Evolutionary conservation across 2,113 vertebrate genomes (phyloP), one percentile per base, ranked within the genome.

Genomic region (Pluvianellus socialis): DNA sequence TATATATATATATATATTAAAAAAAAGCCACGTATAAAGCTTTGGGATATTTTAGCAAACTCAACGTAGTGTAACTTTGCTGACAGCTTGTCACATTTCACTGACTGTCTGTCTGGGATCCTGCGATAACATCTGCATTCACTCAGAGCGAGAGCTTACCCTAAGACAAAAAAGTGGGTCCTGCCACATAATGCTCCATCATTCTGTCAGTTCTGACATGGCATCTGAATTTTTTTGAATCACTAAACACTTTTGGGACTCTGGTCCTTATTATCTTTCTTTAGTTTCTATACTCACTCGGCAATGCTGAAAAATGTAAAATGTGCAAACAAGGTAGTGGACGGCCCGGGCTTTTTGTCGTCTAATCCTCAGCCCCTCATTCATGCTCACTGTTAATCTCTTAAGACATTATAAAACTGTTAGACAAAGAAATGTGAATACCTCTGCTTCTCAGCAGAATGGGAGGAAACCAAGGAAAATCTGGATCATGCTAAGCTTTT

Each of bases 81-180:
- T 98, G 98, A 98, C 98, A 99, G 98, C 98, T 97, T 98, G 98
- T 98, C 98, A 99, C 98, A 98, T 98, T 98, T 98, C 98, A 98
- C 98, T 98, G 98, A 97, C 98, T 98, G 98, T 98, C 98, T 98
- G 98, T 98, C 98, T 98, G 98, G 98, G 98, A 98, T 98, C 98
- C 98, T 98, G 94, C 63, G 98, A 98, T 99, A 99, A 99, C 99
- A 99, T 99, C 99, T 99, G 99, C 99, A 99, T 99, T 99, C 99
- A 99, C 99, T 99, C 99, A 98, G 98, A 98, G 98, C 96, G 75
- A 98, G 98, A 97, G 99, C 99, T 98, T 99, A 99, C 98, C 98
- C 98, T 93, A 97, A 98, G 98, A 99, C 98, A 98, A 98, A 99
- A 98, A 98, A 98, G 98, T 97, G 90, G 97, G 98, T 98, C 98